Base-by-base conservation (phyloP, 2,888 invertebrate genomes). In the Caenorhabditis imperialis region DNA sequence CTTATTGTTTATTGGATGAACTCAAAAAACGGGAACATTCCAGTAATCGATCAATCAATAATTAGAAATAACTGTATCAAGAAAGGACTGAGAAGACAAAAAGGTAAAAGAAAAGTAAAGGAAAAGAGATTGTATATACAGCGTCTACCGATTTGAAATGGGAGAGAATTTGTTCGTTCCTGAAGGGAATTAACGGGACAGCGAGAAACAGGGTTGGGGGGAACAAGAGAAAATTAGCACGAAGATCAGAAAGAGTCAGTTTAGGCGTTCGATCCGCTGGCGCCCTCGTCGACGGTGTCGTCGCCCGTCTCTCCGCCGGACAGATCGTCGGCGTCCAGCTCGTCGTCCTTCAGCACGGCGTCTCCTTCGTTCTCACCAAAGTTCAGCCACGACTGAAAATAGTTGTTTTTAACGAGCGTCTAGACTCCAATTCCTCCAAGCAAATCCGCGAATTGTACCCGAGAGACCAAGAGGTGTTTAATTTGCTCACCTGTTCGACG, bases 401-500 rank as follows among this genome's bases (percentile, higher is more conserved):
- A 96, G 89, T 45, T 53, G 6, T n/a, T 27, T 40, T 53, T 6
- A 14, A 40, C 23, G n/a, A n/a, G n/a, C n/a, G n/a, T n/a, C n/a
- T n/a, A n/a, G n/a, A n/a, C n/a, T n/a, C n/a, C n/a, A n/a, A n/a
- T n/a, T n/a, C n/a, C n/a, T n/a, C n/a, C n/a, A n/a, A n/a, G n/a
- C n/a, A n/a, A n/a, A n/a, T n/a, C n/a, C n/a, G n/a, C n/a, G n/a
- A n/a, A n/a, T n/a, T n/a, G n/a, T n/a, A n/a, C n/a, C n/a, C n/a
- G n/a, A n/a, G n/a, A n/a, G n/a, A n/a, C n/a, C n/a, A 3, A 10
- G 22, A 20, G n/a, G 18, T 33, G 27, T 40, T 8, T 3, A 3
- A 44, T 10, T 30, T 45, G 3, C 27, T 27, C 50, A 81, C 82
- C 91, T 97, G 96, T 92, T 99, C 98, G 89, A 99, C 98, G 90